phyloP scores from a whole-genome alignment of 2,888 invertebrate species.

The Monoplex corrugatus region DNA sequence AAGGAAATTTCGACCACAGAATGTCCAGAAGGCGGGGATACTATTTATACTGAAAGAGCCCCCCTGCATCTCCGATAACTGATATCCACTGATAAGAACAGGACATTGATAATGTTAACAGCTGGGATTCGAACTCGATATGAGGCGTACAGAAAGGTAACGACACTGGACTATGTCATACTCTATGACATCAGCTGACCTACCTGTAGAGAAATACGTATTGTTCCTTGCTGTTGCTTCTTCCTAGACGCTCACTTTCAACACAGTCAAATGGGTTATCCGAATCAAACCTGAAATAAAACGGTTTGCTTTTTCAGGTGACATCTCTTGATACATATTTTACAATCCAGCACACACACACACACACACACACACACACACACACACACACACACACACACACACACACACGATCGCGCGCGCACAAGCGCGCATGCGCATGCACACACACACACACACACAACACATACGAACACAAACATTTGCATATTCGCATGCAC shows the following conservation, averaged over 20 bases:
- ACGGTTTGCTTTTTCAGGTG: too few relatives aligned
- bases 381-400: neutral
- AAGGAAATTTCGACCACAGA: too few relatives aligned
- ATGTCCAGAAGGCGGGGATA: too few relatives aligned
- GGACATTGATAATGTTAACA: too few relatives aligned
- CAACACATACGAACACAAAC: neutral
- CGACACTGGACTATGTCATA: neutral
- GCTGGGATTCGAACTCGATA: too few relatives aligned
- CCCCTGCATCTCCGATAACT: too few relatives aligned
- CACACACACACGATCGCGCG: neutral
- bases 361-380: neutral
- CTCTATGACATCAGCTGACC: too few relatives aligned
- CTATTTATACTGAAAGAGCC: too few relatives aligned
- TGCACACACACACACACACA: neutral
- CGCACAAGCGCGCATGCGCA: neutral
- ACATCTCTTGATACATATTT: too few relatives aligned
- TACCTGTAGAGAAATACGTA: slow-evolving; percentile 77
- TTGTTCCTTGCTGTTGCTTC: slow-evolving; percentile 74
- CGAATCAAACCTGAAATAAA: slow-evolving; percentile 55
- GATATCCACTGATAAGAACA: too few relatives aligned
- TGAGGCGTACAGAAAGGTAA: too few relatives aligned
- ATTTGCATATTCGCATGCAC: neutral
- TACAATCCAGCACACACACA: neutral
- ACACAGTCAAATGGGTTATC: slow-evolving; percentile 59
- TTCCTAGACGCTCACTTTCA: slow-evolving; percentile 73